phyloP scores from a whole-genome alignment of 2,797 vertebrate species.

The Carcharodon carcharias region DNA sequence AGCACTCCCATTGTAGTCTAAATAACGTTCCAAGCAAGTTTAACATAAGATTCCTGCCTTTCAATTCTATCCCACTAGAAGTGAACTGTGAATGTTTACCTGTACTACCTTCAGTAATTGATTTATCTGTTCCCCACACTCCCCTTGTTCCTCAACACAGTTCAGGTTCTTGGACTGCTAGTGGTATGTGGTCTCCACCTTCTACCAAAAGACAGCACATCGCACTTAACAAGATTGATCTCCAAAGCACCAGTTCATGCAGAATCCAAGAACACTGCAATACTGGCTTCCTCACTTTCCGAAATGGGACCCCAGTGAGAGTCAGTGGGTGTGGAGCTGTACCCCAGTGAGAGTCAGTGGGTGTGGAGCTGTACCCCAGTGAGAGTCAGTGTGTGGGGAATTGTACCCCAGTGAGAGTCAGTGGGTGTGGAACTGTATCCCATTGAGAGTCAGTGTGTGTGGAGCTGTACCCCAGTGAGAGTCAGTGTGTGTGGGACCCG shows the following conservation, averaged over 20 bases:
- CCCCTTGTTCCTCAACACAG: background rate
- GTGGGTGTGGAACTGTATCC: background rate
- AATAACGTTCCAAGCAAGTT: no score
- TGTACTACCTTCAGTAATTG: background rate
- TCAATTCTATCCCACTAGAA: background rate
- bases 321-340: background rate
- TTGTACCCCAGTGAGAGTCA: background rate
- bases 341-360: no score
- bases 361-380: background rate
- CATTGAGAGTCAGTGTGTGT: background rate
- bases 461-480: background rate
- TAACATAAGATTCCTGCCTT: background rate
- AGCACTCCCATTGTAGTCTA: rapidly evolving
- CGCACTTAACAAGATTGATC: background rate
- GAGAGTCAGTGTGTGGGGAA: background rate
- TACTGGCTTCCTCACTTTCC: background rate
- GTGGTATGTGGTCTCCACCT: background rate
- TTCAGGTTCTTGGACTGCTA: background rate
- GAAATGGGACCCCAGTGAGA: no score
- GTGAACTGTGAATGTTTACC: background rate
- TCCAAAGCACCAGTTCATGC: background rate
- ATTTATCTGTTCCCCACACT: background rate
- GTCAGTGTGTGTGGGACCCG: background rate
- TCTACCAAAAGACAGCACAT: background rate
- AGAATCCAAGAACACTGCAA: background rate